Evolutionary conservation across 2,797 vertebrate species (phyloP), one percentile per base, ranked within the genome.

Genomic region (Macrochelys suwanniensis): DNA sequence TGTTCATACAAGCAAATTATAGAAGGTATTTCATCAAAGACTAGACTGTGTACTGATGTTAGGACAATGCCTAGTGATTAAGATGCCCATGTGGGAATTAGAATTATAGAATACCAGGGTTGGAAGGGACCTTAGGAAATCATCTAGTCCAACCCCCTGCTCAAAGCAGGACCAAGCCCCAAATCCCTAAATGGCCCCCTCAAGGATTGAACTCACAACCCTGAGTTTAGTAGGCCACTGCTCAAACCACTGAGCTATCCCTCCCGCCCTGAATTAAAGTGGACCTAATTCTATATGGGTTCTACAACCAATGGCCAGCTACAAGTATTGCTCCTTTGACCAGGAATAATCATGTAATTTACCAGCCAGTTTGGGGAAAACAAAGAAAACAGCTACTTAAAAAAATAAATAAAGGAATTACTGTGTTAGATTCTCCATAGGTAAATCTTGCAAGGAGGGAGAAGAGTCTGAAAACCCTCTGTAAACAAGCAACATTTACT

Each of bases 371-470:
- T 45, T 45, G 23, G 37, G 74, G 42, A 25, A 76, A 76, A 76
- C 12, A 47, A 47, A 76, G 74, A 45, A 76, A 45, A 45, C 49
- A 17, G 3, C 3, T 21, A 26, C 71, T 71, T 71, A 6, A 42
- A 42, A 42, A 71, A 37, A 25, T 15, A 45, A 71, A 23, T 82
- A 80, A 89, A 26, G 61, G n/a, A 51, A 28, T 0, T 12, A 0
- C 42, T 80, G 31, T 37, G 26, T 4, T 2, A 84, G 31, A 76
- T 7, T 28, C 21, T 85, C 49, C 0, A 19, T 49, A 82, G 80
- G 50, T 78, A 25, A 37, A 81, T 37, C 42, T 56, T 45, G 26
- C 42, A 47, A 76, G 74, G 11, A 91, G 13, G 56, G 45, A 47
- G 31, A 57, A 61, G 56, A 85, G 57, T 49, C 0, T 1, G 33